These are phyloP conservation scores for Gymnopithys bicolor DNA, from an alignment of 2,797 vertebrate species.

Conservation along the genomic window DNA sequence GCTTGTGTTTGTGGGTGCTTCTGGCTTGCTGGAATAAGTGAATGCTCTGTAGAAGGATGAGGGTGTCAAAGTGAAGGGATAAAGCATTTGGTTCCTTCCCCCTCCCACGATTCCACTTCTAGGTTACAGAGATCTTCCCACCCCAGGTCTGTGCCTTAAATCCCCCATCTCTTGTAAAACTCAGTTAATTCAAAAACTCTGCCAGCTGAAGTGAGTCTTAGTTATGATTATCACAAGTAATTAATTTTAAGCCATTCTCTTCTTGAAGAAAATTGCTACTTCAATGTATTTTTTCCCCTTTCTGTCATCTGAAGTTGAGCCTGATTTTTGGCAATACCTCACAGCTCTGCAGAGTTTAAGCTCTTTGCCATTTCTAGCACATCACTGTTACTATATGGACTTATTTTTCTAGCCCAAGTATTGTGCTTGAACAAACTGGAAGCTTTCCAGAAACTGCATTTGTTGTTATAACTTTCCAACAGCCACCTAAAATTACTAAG, in stretches of 20 bases:
- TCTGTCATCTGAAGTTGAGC: not conserved
- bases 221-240: not conserved
- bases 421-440: not conserved
- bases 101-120: not conserved
- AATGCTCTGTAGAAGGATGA: not conserved
- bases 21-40: not conserved
- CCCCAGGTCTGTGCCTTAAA: not conserved
- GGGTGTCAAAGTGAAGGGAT: not conserved
- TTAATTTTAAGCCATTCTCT: not conserved
- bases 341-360: not conserved
- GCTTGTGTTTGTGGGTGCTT: accelerated
- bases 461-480: not conserved
- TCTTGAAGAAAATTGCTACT: not conserved
- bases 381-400: not conserved
- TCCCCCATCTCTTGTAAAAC: not conserved
- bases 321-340: not conserved
- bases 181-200: not conserved
- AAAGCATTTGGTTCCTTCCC: not conserved
- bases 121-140: not conserved
- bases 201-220: not conserved
- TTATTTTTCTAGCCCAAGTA: not conserved
- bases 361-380: not conserved
- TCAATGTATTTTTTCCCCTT: not conserved
- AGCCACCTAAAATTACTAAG: not conserved
- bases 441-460: not conserved